phyloP scores from a whole-genome alignment of 2,113 vertebrate species.

The Marmota flaviventris region DNA sequence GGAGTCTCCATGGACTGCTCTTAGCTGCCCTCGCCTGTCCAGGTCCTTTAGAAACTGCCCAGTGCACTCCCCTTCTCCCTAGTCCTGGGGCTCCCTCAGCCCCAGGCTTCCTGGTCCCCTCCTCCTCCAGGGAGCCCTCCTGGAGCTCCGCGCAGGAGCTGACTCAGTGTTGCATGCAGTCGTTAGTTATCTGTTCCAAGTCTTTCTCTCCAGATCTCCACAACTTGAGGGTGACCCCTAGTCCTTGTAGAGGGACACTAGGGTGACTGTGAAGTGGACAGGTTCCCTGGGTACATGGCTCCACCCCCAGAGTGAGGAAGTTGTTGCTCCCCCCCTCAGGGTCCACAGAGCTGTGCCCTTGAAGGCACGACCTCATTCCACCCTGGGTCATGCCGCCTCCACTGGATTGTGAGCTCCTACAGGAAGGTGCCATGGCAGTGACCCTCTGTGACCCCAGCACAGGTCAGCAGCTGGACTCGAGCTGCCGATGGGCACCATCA shows the following conservation, averaged over 20 bases:
- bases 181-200: accelerated
- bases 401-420: not conserved
- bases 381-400: not conserved
- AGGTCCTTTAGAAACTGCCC: not conserved
- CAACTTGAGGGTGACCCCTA: not conserved
- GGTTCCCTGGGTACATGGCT: too few relatives aligned
- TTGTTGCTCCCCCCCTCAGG: accelerated
- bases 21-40: too few relatives aligned
- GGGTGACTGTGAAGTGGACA: not conserved
- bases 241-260: accelerated
- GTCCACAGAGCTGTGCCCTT: accelerated
- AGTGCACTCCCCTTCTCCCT: not conserved
- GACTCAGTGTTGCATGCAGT: not conserved
- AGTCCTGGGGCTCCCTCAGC: not conserved
- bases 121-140: conserved; percentile 24
- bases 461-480: too few relatives aligned
- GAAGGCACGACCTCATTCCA: not conserved
- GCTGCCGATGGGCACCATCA: accelerated
- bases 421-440: not conserved
- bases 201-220: not conserved
- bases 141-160: not conserved
- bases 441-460: not conserved
- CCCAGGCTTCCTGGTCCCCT: not conserved
- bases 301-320: too few relatives aligned
- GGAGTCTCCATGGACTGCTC: not conserved